These are phyloP conservation scores for Megalops atlanticus DNA, from an alignment of 2,113 vertebrate genomes.

Conservation along the genomic window DNA sequence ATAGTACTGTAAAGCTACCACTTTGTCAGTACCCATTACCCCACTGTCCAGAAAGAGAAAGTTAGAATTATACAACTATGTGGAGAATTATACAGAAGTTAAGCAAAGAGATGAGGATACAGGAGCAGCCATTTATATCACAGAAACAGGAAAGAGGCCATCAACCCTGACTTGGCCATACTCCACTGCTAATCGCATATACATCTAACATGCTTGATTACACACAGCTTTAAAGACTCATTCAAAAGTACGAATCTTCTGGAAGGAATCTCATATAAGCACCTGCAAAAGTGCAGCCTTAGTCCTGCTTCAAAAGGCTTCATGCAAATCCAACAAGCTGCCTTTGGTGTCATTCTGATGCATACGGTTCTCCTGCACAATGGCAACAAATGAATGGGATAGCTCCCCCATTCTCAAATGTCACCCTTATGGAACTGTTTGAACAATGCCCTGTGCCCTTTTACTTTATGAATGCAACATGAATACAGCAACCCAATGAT, in stretches of 20 bases:
- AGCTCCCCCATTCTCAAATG: neutral
- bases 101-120: neutral
- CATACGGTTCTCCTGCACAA: no score
- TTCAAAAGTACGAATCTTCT: no score
- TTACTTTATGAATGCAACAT: neutral
- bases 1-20: neutral
- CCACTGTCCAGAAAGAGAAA: neutral
- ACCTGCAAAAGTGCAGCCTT: no score
- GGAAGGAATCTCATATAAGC: no score
- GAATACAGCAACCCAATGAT: neutral
- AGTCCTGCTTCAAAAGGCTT: no score
- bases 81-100: no score
- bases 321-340: no score
- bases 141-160: neutral
- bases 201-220: neutral
- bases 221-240: neutral
- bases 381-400: no score
- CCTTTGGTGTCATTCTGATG: no score
- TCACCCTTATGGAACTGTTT: neutral
- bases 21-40: neutral
- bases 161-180: neutral
- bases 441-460: neutral
- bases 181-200: neutral
- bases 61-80: neutral
- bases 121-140: neutral